Evolutionary conservation across 2,113 vertebrate species (phyloP), one percentile per base, ranked within the genome.

Genomic region (Reinhardtius hippoglossoides): DNA sequence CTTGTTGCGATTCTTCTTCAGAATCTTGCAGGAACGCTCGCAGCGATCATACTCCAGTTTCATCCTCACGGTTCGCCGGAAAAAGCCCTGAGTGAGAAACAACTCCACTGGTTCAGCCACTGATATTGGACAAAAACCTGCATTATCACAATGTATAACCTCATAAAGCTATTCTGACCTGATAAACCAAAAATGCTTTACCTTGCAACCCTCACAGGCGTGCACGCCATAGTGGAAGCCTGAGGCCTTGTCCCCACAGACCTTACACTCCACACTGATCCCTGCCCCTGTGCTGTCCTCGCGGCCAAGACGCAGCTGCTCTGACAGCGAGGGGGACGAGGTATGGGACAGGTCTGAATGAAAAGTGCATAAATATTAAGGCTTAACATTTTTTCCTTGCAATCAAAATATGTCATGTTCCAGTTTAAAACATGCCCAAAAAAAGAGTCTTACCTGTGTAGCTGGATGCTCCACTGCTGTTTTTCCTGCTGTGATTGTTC

Each of bases 191-290:
- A 1, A 48, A 1, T 18, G 37, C 23, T 62, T 8, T 94, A 99
- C 98, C 97, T 99, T 99, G 87, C 98, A 99, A 70, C 97, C 98
- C 89, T 99, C 98, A 0, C 98, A 99, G 9, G 98, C 98, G 0
- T 99, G 98, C 13, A 99, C 97, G 0, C 98, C 98, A 0, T 99
- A 99, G 94, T 99, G 98, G 82, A 98, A 99, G 40, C 98, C 98
- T 0, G 98, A 99, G 18, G 98, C 98, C 90, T 95, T 96, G 94
- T 99, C 98, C 56, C 97, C 97, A 0, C 97, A 99, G 81, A 99
- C 96, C 40, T 97, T 96, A 87, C 98, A 99, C 89, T 99, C 97
- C 88, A 99, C 94, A 4, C 93, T 97, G 85, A 98, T 96, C 0
- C 91, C 95, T 57, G 94, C 68, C 4, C 87, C 81, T 0, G 95